Evolutionary conservation across 2,888 invertebrate genomes (phyloP), one percentile per base, ranked within the genome.

Genomic region (Lobophora halterata): DNA sequence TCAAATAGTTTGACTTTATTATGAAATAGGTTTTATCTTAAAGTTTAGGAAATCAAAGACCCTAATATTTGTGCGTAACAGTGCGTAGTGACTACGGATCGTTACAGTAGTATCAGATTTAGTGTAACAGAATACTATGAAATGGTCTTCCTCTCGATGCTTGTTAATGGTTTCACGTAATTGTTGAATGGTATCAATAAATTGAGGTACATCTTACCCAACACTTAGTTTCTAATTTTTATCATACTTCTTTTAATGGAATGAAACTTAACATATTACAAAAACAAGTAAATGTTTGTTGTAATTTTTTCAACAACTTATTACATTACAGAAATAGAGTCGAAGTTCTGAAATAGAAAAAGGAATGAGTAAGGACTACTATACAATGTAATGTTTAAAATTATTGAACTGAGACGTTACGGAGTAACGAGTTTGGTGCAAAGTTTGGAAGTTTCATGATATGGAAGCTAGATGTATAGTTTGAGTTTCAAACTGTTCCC

Each of bases 361-460:
- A 52, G 31, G 34, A 39, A 30, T 49, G 39, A 58, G 47, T 50
- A 45, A 55, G 43, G 50, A n/a, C n/a, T 44, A 36, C 43, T 39
- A 43, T 42, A 55, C 55, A 55, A 62, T 62, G 52, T 34, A 49
- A 44, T 56, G 52, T 65, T 58, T 61, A 53, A 66, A 66, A 65
- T 67, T 70, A 71, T 72, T 65, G 58, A 61, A 61, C 61, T 69
- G 63, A n/a, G n/a, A 70, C 65, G 66, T 72, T 64, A 71, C 63
- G 52, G 57, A 62, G 58, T 67, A 71, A 72, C 71, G 65, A 71
- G 58, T 66, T 66, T 55, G 60, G 56, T 54, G 55, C 42, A 68
- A 75, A 72, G 62, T 69, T 69, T 58, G 48, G 45, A 74, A 81
- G 70, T 82, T 77, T 69, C 70, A 67, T 67, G 69, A 74, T 71